Evolutionary conservation across 2,797 vertebrate genomes (phyloP), one percentile per base, ranked within the genome.

Genomic region (Carduelis carduelis): DNA sequence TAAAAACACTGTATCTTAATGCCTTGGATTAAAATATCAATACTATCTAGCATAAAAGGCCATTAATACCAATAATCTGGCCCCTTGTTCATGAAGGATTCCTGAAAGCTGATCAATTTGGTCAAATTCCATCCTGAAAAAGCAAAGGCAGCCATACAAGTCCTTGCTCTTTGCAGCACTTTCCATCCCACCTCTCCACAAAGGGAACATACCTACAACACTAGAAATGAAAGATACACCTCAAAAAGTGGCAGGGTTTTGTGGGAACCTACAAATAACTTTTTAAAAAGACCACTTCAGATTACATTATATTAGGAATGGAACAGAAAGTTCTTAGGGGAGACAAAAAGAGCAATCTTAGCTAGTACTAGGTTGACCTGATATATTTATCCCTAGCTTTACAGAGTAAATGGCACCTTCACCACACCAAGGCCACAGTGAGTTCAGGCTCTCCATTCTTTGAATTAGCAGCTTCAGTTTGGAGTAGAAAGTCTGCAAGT

Each of bases 11-110:
- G 79, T 93, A 82, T 79, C 83, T 71, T 88, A 93, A 86, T 83
- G 87, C 74, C 72, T 70, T 4, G 3, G 55, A 95, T 90, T 93
- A 96, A 94, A 95, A 95, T 95, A 95, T 91, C 91, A 93, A 93
- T 94, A 86, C 85, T 49, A 69, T 46, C 76, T 72, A 76, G 55
- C 37, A 86, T 56, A 52, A 96, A 92, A 91, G 87, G 18, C 47
- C 65, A 75, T 76, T 86, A 92, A 75, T 60, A 81, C 79, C 65
- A 94, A 94, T 92, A 87, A 83, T 72, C 66, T 72, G 55, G 8
- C 43, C 28, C 41, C 37, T 66, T 76, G n/a, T 39, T 75, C 21
- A 14, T 7, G 50, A 77, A 83, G 26, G 35, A 82, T 80, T 89
- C 72, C 57, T 55, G 71, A 93, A 94, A 83, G 52, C 44, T 46